phyloP scores from a whole-genome alignment of 2,888 invertebrate species.

The Drepanosiphum platanoidis region DNA sequence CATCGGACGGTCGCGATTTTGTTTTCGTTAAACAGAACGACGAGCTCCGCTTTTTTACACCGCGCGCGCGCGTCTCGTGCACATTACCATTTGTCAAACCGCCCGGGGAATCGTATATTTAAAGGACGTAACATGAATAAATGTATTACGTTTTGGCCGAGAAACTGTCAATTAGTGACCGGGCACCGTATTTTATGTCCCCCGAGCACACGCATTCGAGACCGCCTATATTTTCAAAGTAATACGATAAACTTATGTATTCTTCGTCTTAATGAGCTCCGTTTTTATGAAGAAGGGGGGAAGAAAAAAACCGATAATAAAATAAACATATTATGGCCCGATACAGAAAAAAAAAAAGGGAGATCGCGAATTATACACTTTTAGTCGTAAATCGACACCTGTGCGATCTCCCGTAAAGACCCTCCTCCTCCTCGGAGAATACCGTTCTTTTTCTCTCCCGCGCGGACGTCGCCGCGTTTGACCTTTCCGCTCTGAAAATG shows the following conservation, averaged over 20 bases:
- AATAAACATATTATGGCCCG: background rate
- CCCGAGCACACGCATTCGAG: background rate
- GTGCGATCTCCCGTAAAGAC: background rate
- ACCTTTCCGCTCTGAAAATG: background rate
- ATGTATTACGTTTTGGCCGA: constrained; percentile 39
- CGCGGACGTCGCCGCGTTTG: background rate
- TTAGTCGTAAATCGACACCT: background rate
- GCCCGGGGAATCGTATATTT: constrained; percentile 29
- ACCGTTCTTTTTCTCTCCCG: background rate
- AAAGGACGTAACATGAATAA: constrained; percentile 42
- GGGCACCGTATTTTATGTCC: constrained; percentile 3
- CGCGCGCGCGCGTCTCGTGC: background rate
- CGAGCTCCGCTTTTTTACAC: background rate
- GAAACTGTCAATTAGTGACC: constrained; percentile 47
- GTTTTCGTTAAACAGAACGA: background rate
- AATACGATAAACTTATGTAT: constrained; percentile 14
- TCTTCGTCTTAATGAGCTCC: background rate
- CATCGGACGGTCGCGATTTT: background rate
- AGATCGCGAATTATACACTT: background rate
- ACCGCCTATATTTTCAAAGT: background rate
- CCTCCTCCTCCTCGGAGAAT: background rate
- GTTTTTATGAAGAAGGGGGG: background rate
- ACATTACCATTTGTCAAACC: constrained; percentile 42
- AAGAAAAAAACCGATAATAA: background rate
- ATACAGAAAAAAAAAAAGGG: too few relatives aligned